Conservation (phyloP, 1,140 invertebrate genomes). For the Eurosta solidaginis region DNA sequence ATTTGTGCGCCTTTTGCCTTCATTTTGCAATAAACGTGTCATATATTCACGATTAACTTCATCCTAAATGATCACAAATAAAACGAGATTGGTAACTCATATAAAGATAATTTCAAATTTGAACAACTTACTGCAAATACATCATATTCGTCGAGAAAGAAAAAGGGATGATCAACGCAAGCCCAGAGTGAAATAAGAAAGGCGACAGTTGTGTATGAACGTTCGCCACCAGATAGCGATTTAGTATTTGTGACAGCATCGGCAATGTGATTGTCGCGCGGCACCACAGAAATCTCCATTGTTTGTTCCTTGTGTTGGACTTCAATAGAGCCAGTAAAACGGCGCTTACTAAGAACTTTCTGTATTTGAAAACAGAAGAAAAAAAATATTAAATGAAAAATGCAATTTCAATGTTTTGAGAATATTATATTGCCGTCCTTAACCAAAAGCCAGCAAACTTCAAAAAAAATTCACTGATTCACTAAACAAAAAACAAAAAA, state of each 20-base stretch:
- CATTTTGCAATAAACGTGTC: slow-evolving; percentile 70
- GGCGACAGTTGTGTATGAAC: slow-evolving; percentile 92
- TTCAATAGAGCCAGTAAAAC: slow-evolving; percentile 65
- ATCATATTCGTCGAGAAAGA: slow-evolving; percentile 97
- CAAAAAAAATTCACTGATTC: too few relatives aligned
- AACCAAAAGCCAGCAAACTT: too few relatives aligned
- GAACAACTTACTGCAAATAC: slow-evolving; percentile 84
- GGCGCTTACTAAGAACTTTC: slow-evolving; percentile 38
- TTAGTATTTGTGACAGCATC: slow-evolving; percentile 62
- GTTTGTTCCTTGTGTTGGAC: slow-evolving; percentile 66
- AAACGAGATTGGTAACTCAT: background rate
- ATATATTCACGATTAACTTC: slow-evolving; percentile 73
- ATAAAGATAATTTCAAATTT: background rate
- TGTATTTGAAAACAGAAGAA: background rate
- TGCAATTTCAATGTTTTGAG: too few relatives aligned
- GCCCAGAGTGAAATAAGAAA: slow-evolving; percentile 95
- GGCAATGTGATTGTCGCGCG: slow-evolving; percentile 58
- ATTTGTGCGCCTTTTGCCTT: slow-evolving; percentile 65
- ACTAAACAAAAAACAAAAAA: slow-evolving; percentile 1
- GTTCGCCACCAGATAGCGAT: slow-evolving; percentile 91
- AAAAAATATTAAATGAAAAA: background rate
- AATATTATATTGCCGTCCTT: too few relatives aligned
- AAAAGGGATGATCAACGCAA: slow-evolving; percentile 87
- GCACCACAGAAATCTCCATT: slow-evolving; percentile 67
- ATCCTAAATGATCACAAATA: slow-evolving; percentile 64